phyloP scores from a whole-genome alignment of 2,797 vertebrate species.

The Muraenolepis orangiensis region DNA sequence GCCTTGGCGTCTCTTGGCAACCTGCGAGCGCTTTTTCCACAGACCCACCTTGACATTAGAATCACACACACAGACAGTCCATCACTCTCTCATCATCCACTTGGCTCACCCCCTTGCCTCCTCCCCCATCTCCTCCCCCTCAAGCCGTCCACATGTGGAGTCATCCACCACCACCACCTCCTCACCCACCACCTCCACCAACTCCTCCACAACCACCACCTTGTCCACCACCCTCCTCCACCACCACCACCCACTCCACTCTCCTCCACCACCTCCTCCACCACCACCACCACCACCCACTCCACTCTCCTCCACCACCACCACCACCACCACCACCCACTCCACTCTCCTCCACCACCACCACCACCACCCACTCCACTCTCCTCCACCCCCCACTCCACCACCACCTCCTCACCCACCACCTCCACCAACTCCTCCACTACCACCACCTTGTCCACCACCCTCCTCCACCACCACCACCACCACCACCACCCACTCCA shows the following conservation, averaged over 20 bases:
- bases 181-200: background rate
- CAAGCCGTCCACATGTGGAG: too few species aligned
- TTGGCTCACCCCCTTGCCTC: background rate
- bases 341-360: too few species aligned
- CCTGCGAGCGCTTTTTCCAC: background rate
- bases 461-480: too few species aligned
- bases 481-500: too few species aligned
- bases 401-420: background rate
- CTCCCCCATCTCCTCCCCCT: too few species aligned
- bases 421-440: background rate
- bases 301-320: background rate
- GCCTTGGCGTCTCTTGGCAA: background rate
- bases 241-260: too few species aligned
- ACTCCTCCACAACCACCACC: background rate
- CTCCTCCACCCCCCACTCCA: too few species aligned
- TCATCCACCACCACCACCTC: too few species aligned
- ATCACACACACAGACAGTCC: background rate
- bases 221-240: background rate
- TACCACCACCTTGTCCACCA: background rate
- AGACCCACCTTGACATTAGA: background rate
- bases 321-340: too few species aligned
- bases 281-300: background rate
- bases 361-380: too few species aligned
- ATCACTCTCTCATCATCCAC: background rate
- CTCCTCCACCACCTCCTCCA: background rate